phyloP scores from a whole-genome alignment of 2,888 invertebrate species.

The Trissolcus japonicus region DNA sequence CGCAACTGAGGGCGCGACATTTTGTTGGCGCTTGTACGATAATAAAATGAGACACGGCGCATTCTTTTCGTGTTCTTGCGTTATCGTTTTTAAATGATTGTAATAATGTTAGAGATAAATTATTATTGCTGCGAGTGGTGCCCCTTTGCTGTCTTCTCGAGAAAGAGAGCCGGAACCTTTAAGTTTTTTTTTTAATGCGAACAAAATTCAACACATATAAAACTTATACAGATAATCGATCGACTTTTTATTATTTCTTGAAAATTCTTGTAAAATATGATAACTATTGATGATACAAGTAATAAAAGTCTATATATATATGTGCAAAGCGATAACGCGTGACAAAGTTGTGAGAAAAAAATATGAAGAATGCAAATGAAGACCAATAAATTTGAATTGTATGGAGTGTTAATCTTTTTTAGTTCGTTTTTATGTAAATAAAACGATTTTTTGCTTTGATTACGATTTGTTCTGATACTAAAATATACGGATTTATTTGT shows the following conservation, averaged over 20 bases:
- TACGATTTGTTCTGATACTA: slow-evolving; percentile 4
- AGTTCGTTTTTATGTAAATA: slow-evolving; percentile 19
- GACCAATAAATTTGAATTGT: slow-evolving; percentile 55
- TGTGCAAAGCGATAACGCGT: slow-evolving; percentile 38
- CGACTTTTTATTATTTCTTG: not conserved
- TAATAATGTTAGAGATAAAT: slow-evolving; percentile 44
- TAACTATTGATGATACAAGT: slow-evolving; percentile 38
- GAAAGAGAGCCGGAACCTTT: not conserved
- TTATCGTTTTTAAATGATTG: slow-evolving; percentile 42
- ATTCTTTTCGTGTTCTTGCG: slow-evolving; percentile 41
- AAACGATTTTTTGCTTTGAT: slow-evolving; percentile 12
- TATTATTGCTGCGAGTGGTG: slow-evolving; percentile 42
- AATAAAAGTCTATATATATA: slow-evolving; percentile 43
- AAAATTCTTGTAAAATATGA: slow-evolving; percentile 42
- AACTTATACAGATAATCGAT: slow-evolving; percentile 9
- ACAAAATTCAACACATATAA: not conserved
- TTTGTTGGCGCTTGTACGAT: slow-evolving; percentile 29
- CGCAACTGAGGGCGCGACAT: slow-evolving; percentile 9
- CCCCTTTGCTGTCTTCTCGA: not conserved
- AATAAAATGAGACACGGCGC: slow-evolving; percentile 14
- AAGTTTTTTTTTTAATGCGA: not conserved
- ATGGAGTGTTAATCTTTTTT: slow-evolving; percentile 53
- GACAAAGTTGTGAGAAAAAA: slow-evolving; percentile 42
- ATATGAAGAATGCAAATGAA: slow-evolving; percentile 33
- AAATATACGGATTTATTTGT: slow-evolving; percentile 26